Evolutionary conservation across 2,797 vertebrate species (phyloP).

Genomic region (Coccyzus lansbergi): DNA sequence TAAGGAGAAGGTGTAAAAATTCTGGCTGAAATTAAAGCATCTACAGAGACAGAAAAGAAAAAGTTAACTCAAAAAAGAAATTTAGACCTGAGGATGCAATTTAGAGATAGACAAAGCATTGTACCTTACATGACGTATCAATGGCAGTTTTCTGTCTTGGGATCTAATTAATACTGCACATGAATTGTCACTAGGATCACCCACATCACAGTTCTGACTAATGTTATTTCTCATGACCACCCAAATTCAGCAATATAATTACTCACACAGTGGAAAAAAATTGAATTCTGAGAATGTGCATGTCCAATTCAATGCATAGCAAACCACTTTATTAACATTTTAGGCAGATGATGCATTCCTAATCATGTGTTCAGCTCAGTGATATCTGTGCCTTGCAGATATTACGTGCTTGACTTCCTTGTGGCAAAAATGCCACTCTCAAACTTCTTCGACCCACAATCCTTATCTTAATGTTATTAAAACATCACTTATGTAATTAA

Average conservation of each 20-base stretch:
- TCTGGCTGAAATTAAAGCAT: background rate
- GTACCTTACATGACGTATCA: background rate
- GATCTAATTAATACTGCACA: background rate
- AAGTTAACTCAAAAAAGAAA: background rate
- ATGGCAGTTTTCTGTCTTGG: background rate
- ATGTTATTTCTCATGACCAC: background rate
- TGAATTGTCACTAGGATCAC: background rate
- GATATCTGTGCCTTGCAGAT: background rate
- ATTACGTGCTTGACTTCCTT: background rate
- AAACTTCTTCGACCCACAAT: background rate
- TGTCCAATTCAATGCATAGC: background rate
- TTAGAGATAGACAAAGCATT: background rate
- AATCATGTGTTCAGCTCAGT: background rate
- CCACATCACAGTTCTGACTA: background rate
- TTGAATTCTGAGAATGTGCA: background rate
- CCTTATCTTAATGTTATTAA: background rate
- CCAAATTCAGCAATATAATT: background rate
- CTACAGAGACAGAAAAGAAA: background rate
- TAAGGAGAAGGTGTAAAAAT: background rate
- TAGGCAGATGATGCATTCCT: background rate
- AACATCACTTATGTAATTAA: background rate
- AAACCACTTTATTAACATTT: background rate
- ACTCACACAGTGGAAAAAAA: background rate
- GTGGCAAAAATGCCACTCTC: background rate
- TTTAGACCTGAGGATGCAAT: background rate